Percentiles rank a stretch among this genome's conserved stretches.
Evolutionary conservation across 2,113 vertebrate genomes (phyloP).

Genomic region (Ascaphus truei): DNA sequence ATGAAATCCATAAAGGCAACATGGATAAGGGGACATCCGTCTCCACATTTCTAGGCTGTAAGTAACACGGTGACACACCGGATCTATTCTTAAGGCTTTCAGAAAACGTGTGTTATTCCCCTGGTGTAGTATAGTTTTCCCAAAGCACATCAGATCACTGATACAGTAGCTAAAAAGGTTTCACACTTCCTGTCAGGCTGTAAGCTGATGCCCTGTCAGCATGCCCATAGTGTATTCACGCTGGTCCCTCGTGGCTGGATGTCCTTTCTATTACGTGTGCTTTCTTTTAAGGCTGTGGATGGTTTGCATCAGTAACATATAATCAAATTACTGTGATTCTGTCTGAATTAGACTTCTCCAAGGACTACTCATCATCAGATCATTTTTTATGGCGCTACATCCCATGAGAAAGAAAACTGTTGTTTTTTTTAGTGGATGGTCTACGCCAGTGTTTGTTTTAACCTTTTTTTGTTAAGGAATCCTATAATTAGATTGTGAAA

Average conservation of each 20-base stretch:
- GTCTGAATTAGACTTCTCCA: neutral
- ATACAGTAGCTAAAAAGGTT: neutral
- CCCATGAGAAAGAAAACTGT: neutral
- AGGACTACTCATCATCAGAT: neutral
- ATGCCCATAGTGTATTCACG: neutral
- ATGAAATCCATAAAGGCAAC: too few relatives aligned
- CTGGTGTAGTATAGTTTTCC: conserved; percentile 32
- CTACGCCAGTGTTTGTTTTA: too few relatives aligned
- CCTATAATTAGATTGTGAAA: too few relatives aligned
- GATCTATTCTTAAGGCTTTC: neutral
- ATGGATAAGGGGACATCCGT: too few relatives aligned
- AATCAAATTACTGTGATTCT: neutral
- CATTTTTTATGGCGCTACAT: neutral
- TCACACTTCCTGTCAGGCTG: conserved; percentile 39
- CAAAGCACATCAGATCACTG: conserved; percentile 19
- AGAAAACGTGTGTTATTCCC: conserved; percentile 2
- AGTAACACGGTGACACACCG: neutral
- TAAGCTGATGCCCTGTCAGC: conserved; percentile 37
- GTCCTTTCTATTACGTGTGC: neutral
- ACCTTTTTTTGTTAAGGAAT: too few relatives aligned
- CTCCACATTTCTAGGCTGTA: neutral
- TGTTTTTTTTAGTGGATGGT: too few relatives aligned
- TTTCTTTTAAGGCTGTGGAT: neutral
- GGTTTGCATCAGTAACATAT: neutral
- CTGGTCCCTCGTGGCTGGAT: neutral